Percentiles rank a stretch among this genome's conserved stretches.
phyloP scores from a whole-genome alignment of 2,113 vertebrate genomes.

The Phalacrocorax pelagicus region DNA sequence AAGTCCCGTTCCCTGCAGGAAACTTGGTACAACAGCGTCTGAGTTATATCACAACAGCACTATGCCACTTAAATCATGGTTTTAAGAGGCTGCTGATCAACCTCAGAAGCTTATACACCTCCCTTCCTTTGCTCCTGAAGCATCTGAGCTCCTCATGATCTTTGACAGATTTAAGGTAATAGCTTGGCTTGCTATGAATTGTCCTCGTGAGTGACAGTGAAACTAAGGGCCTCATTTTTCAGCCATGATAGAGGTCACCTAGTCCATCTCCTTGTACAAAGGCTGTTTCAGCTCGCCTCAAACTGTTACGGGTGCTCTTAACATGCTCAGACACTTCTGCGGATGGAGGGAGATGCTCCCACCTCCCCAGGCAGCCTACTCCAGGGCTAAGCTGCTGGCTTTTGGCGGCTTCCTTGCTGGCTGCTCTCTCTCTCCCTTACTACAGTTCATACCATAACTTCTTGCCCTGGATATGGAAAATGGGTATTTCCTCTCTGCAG shows the following conservation, averaged over 20 bases:
- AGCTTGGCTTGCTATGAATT: not conserved
- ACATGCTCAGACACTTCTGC: fast-evolving
- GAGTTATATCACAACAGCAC: not conserved
- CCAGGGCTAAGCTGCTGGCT: not conserved
- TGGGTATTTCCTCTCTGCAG: not conserved
- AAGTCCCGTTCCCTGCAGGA: not conserved
- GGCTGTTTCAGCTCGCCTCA: not conserved
- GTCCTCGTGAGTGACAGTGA: not conserved
- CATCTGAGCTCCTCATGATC: not conserved
- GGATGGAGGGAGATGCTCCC: too few species aligned
- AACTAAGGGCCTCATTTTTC: not conserved
- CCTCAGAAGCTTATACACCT: not conserved
- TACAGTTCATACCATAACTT: not conserved
- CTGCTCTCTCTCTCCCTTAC: not conserved
- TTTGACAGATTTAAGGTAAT: not conserved
- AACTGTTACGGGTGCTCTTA: not conserved
- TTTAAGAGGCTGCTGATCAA: not conserved
- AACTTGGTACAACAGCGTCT: not conserved
- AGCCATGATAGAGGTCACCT: not conserved
- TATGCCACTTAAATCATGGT: not conserved
- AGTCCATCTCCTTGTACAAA: not conserved
- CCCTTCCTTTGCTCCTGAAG: not conserved
- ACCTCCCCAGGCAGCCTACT: not conserved
- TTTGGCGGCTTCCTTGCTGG: not conserved
- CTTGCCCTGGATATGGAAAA: not conserved